Base-by-base conservation (phyloP, 2,113 vertebrate species). In the Apteryx mantelli region DNA sequence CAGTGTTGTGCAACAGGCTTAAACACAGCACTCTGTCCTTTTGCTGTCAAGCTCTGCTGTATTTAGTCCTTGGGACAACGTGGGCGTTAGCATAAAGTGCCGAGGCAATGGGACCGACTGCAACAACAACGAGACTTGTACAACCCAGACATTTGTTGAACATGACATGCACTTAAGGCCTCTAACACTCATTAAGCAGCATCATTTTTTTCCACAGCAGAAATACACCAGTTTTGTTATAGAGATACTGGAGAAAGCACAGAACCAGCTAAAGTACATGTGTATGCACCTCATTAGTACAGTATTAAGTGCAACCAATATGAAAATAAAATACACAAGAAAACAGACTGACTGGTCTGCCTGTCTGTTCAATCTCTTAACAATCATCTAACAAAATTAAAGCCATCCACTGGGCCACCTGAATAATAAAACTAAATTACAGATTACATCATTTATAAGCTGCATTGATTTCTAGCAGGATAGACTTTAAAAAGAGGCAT, bases 141-240 rank as follows among this genome's bases (percentile, higher is more conserved):
- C 50, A 53, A 91, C 81, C 24, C 28, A 70, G 96, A 94, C 94
- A 8, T 3, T 52, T 22, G 86, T 81, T 32, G 77, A 73, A 19
- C 89, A 40, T 46, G 88, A 96, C 94, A 63, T 55, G 94, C 87
- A 74, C 93, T 86, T 97, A 97, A 98, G 98, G 98, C 98, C 96
- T 96, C 95, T 96, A 97, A 96, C 86, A 94, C 97, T 96, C 97
- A 61, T 50, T 24, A 92, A 98, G 98, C 98, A 97, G 97, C 98
- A 96, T 95, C 21, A 4, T 58, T 89, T 87, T 96, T 96, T 74
- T 91, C 91, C 91, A 82, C 91, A 91, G 93, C 94, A 82, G 69
- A 86, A 93, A 94, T 22, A 95, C 32, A 87, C 58, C 74, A 46
- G 52, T 80, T 75, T 38, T 38, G 94, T 70, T 21, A 81, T 69